phyloP scores from a whole-genome alignment of 2,888 invertebrate genomes.

The Pachydiplax longipennis region DNA sequence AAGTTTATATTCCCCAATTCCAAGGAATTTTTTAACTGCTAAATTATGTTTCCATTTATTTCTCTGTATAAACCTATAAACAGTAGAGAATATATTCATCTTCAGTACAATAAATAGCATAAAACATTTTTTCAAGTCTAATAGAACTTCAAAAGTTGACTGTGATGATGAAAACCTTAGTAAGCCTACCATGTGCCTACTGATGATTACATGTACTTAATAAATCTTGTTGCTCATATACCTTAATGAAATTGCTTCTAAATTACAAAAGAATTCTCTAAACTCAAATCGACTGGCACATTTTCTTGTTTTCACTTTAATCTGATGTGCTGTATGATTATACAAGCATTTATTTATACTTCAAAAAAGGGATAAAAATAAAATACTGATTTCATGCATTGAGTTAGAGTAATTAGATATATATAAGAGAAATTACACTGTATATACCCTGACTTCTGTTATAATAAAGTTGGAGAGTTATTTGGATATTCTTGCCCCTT shows the following conservation, averaged over 20 bases:
- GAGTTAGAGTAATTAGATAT: neutral
- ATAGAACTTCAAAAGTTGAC: conserved; percentile 38
- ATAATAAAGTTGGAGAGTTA: conserved; percentile 16
- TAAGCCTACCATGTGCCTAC: conserved; percentile 34
- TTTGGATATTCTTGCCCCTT: neutral
- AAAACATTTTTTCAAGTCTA: conserved; percentile 36
- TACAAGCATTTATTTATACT: neutral
- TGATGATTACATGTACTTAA: conserved; percentile 37
- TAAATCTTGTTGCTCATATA: conserved; percentile 15
- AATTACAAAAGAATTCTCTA: neutral
- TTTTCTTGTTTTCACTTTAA: neutral
- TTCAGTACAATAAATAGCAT: conserved; percentile 41
- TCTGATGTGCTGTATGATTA: neutral
- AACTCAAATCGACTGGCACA: neutral
- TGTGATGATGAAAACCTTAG: conserved; percentile 40
- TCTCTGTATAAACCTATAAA: conserved; percentile 35
- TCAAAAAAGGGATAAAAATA: neutral
- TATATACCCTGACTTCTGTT: conserved; percentile 33
- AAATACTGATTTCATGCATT: conserved; percentile 1
- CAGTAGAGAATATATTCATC: conserved; percentile 40
- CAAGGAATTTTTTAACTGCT: neutral
- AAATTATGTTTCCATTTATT: neutral
- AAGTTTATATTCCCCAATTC: neutral
- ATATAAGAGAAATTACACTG: neutral
- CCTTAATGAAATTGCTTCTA: neutral